Conservation (phyloP, 2,113 vertebrate genomes). For the Erythrolamprus reginae region DNA sequence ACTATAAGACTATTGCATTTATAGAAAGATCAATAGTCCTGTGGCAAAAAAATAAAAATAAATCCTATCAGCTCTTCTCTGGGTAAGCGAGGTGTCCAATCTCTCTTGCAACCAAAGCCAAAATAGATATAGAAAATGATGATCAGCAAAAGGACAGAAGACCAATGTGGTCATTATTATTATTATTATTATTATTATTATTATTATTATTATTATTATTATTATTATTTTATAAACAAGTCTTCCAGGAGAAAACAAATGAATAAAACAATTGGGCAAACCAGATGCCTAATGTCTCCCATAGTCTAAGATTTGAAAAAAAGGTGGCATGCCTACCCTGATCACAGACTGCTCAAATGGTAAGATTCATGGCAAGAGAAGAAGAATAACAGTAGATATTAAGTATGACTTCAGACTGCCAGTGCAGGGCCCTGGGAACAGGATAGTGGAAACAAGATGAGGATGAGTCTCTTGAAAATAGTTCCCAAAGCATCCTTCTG, state of each 20-base stretch:
- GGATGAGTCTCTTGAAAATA: not conserved
- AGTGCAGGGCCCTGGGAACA: not conserved
- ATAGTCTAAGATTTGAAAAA: not conserved
- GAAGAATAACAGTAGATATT: not conserved
- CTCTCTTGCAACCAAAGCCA: not conserved
- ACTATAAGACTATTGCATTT: not conserved
- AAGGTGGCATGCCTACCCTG: not conserved
- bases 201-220: not conserved
- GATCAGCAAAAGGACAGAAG: not conserved
- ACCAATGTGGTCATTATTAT: not conserved
- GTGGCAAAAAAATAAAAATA: not conserved
- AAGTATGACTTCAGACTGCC: not conserved
- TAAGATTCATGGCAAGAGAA: not conserved
- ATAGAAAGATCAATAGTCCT: not conserved
- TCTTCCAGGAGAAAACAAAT: not conserved
- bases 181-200: not conserved
- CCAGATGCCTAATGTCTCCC: not conserved
- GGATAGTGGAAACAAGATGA: not conserved
- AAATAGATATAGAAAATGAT: not conserved
- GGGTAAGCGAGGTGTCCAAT: not conserved
- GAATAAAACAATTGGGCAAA: not conserved
- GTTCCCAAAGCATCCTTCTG: not conserved
- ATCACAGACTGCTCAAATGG: not conserved
- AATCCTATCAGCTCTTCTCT: not conserved
- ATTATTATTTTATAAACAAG: not conserved